Conservation (phyloP, 2,888 invertebrate species). For the Ormia ochracea region DNA sequence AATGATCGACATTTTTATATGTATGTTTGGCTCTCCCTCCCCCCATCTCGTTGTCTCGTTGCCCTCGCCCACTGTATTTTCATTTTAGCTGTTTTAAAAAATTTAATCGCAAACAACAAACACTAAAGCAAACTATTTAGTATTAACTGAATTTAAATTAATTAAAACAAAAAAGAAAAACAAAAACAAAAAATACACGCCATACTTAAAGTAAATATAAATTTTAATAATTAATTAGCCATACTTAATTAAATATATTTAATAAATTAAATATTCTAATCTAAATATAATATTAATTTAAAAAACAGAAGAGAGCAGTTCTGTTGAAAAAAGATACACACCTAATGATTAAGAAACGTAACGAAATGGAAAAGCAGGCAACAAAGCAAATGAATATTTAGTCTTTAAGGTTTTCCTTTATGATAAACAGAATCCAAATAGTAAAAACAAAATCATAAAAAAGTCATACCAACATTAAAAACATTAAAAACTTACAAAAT, state of each 20-base stretch:
- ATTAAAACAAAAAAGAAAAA: too few species aligned
- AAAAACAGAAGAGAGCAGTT: constrained; percentile 2
- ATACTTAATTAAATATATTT: constrained; percentile 26
- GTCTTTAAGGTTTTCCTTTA: constrained; percentile 50
- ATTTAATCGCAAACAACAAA: too few species aligned
- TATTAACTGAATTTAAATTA: too few species aligned
- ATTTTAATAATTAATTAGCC: constrained; percentile 49
- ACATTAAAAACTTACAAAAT: constrained; percentile 9
- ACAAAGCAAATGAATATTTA: constrained; percentile 57
- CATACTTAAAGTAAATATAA: constrained; percentile 25
- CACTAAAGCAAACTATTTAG: constrained; percentile 21
- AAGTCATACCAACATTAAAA: constrained; percentile 32
- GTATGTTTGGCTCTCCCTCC: too few species aligned
- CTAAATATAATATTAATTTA: constrained; percentile 1
- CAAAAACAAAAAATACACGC: constrained; percentile 5
- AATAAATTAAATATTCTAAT: constrained; percentile 12
- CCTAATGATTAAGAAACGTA: neutral
- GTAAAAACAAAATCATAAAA: constrained; percentile 52
- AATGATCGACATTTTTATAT: constrained; percentile 11
- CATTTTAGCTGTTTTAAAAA: too few species aligned
- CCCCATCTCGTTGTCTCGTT: too few species aligned
- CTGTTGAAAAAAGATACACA: neutral
- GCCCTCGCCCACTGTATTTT: too few species aligned
- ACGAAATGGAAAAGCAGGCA: neutral
- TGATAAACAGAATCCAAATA: constrained; percentile 28